Evolutionary conservation across 1,140 invertebrate genomes (phyloP), one percentile per base, ranked within the genome.

Genomic region (Pachyrhynchus sulphureomaculatus): DNA sequence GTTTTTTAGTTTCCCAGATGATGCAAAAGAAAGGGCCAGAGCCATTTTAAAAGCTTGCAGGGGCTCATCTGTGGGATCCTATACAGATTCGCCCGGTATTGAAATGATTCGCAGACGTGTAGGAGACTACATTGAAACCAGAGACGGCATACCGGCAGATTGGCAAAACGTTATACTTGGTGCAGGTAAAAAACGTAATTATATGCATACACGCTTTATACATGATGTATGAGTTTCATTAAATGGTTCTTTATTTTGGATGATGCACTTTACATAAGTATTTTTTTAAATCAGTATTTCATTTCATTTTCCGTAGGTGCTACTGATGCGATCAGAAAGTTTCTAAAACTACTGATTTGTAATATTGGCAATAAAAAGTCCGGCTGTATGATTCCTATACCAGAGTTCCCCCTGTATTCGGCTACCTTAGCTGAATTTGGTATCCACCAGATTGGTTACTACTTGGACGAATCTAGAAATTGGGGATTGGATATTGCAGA

Each of bases 371-470:
- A 84, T 12, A 86, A 88, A 68, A 79, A 72, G 36, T 80, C 84
- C 0, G 78, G 94, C 42, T 86, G 99, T 0, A 89, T 99, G 91
- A 90, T 99, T 65, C 96, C 97, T 0, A 98, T 98, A 74, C 97
- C 97, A 0, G 96, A 99, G 76, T 99, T 99, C 81, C 97, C 97
- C 12, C 79, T 99, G 0, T 99, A 99, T 78, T 91, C 94, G 0
- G 96, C 97, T 1, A 89, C 94, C 0, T 79, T 98, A 17, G 89
- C 92, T 13, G 95, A 98, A 78, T 95, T 92, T 75, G 87, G 90
- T 56, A 85, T 98, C 72, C 64, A 79, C 15, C 89, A 92, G 82
- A 84, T 96, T 39, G 90, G 88, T 1, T 99, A 99, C 78, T 99
- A 89, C 75, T 79, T 99, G 58, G 86, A 99, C 79, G 97, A 99